These are phyloP conservation scores for Campylomormyrus numenius DNA, from an alignment of 2,113 vertebrate genomes.

Conservation along the genomic window DNA sequence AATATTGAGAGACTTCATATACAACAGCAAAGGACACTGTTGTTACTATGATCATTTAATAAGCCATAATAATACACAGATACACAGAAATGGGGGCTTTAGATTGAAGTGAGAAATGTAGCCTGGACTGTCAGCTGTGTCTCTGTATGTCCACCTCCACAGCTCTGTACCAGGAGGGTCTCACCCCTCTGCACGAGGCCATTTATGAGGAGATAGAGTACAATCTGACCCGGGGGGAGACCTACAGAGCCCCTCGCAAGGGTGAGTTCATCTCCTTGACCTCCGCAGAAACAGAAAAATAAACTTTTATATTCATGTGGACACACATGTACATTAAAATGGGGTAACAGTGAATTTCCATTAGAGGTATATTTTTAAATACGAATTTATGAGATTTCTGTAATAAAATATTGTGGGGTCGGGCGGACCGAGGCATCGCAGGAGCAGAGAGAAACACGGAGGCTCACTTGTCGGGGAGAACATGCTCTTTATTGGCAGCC, in stretches of 20 bases:
- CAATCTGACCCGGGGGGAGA: neutral
- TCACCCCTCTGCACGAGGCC: conserved; percentile 5
- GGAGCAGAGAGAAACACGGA: too few relatives aligned
- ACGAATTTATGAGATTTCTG: too few relatives aligned
- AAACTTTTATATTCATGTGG: too few relatives aligned
- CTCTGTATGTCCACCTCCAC: neutral
- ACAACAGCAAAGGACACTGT: neutral
- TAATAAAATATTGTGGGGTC: too few relatives aligned
- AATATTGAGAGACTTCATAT: too few relatives aligned
- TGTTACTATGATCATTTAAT: neutral
- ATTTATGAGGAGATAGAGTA: conserved; percentile 1
- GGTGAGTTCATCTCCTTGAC: neutral
- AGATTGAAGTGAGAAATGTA: neutral
- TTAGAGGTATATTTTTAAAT: too few relatives aligned
- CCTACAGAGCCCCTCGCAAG: neutral
- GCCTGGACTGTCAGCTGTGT: neutral
- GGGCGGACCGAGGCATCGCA: too few relatives aligned
- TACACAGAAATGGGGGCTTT: neutral
- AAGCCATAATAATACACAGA: too few relatives aligned
- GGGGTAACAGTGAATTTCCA: too few relatives aligned
- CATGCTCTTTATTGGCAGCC: too few relatives aligned
- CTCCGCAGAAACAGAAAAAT: neutral
- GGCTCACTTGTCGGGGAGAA: too few relatives aligned
- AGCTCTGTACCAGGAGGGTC: neutral
- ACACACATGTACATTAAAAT: too few relatives aligned